A percentile compares a stretch with the other conserved stretches of the same genome.
Conservation (phyloP, 1,140 invertebrate species). For the Tetramorium simillimum region DNA sequence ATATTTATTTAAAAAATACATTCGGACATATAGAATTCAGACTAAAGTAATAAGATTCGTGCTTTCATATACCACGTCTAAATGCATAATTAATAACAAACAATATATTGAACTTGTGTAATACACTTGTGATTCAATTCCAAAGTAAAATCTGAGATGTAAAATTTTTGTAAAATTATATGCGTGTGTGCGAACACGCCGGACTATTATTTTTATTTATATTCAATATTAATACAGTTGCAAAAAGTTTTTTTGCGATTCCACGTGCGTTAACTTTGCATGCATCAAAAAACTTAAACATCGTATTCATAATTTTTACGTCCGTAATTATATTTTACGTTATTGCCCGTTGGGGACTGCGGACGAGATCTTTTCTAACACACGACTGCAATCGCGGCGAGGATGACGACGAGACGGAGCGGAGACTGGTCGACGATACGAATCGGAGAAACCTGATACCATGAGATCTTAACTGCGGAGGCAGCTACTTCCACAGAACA, state of each 20-base stretch:
- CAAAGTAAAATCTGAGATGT: neutral
- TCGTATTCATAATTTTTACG: neutral
- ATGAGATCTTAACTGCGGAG: constrained; percentile 73
- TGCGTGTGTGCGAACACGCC: too few species aligned
- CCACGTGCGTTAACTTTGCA: too few species aligned
- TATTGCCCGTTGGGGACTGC: too few species aligned
- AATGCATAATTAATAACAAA: neutral
- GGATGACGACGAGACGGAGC: constrained; percentile 70
- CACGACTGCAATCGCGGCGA: constrained; percentile 4
- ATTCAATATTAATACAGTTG: too few species aligned
- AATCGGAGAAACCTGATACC: constrained; percentile 75
- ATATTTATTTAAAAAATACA: neutral
- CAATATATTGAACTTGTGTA: neutral
- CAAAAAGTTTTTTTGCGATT: too few species aligned
- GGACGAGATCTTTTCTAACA: constrained; percentile 13
- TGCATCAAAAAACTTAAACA: neutral
- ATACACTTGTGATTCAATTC: neutral
- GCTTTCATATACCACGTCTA: neutral
- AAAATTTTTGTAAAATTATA: neutral
- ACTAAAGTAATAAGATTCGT: neutral
- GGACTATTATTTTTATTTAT: neutral
- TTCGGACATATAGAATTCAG: neutral
- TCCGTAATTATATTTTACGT: neutral
- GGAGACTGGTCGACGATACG: constrained; percentile 70
- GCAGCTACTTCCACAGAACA: constrained; percentile 73